Base-by-base conservation (phyloP, 2,113 vertebrate species). In the Trochalopteron elliotii region DNA sequence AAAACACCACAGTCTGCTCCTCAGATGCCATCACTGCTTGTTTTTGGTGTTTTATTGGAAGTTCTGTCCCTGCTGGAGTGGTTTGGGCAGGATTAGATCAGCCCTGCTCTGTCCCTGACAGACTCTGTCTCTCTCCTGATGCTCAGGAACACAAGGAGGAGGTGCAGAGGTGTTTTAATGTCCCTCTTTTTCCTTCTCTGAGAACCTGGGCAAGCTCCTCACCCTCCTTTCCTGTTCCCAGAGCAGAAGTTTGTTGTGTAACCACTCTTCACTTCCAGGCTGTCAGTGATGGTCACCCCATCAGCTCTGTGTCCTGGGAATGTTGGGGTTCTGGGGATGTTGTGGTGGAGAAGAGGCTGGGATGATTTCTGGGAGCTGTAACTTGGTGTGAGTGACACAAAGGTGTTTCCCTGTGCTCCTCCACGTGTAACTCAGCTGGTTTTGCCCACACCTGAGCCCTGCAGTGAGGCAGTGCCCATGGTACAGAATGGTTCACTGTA, bases 341-440 rank as follows among this genome's bases (percentile, higher is more conserved):
- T 37, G 2, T 13, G 11, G 9, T 40, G 40, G 30, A 28, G 45
- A 19, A 70, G 69, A 65, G 53, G 44, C 47, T 59, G 24, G 39
- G 21, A 21, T 49, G 21, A 1, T 3, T 35, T 37, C 9, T 10
- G 35, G 50, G 35, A 17, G 6, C 52, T 35, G 2, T 1, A 17
- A 50, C 35, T 33, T 21, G 17, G 18, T 33, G 53, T 55, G 53
- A 56, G 31, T 33, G 55, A 56, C 55, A 31, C 55, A 21, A 22
- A 56, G 55, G 20, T 21, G 5, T 33, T 33, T 33, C 39, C 65
- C 61, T 59, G 39, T 5, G 49, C 55, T 49, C 30, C 39, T 40
- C 31, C 44, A 47, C 55, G 22, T 37, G 67, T 35, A 22, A 4
- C 14, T 22, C 21, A 10, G 5, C 33, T 42, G 27, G 40, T 22